These are phyloP conservation scores for Hemiprocne comata DNA, from an alignment of 2,113 vertebrate species.

Conservation along the genomic window DNA sequence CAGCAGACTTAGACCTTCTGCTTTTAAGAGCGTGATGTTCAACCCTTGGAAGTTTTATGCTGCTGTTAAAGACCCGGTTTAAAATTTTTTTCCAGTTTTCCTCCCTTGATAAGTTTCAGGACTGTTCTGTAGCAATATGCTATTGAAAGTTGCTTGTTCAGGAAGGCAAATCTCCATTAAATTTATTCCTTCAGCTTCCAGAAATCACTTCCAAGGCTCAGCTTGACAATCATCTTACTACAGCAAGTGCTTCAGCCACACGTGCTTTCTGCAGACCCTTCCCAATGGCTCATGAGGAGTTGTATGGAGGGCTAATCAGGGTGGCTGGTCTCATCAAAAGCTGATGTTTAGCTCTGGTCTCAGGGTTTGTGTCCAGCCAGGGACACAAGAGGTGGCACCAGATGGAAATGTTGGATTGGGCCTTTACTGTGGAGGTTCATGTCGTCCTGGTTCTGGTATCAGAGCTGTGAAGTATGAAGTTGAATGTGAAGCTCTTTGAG, in stretches of 20 bases:
- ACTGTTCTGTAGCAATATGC: not conserved
- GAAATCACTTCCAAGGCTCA: slow-evolving; percentile 41
- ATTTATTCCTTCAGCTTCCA: slow-evolving; percentile 38
- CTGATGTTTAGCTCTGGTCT: not conserved
- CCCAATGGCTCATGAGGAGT: not conserved
- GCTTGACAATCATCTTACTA: slow-evolving; percentile 6
- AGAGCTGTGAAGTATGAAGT: slow-evolving; percentile 30
- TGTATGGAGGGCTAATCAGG: not conserved
- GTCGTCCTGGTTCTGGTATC: slow-evolving; percentile 17
- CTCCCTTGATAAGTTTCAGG: slow-evolving; percentile 37
- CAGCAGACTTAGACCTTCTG: slow-evolving; percentile 31
- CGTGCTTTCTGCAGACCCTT: not conserved
- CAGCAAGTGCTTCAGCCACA: slow-evolving; percentile 30
- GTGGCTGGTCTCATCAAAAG: not conserved
- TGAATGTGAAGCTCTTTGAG: not conserved
- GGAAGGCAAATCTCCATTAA: slow-evolving; percentile 41
- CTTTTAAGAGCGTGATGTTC: slow-evolving; percentile 60
- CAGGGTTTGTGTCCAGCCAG: not conserved
- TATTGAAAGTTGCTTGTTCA: not conserved
- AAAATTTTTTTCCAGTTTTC: slow-evolving; percentile 50
- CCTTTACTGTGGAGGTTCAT: not conserved
- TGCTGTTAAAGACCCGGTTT: slow-evolving; percentile 52
- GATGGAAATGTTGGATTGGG: slow-evolving; percentile 28
- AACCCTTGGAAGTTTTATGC: slow-evolving; percentile 48
- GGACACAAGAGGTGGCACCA: not conserved